A percentile compares a stretch with the other conserved stretches of the same genome.
Conservation (phyloP, 2,797 vertebrate species). For the Philypnodon macrostomus region DNA sequence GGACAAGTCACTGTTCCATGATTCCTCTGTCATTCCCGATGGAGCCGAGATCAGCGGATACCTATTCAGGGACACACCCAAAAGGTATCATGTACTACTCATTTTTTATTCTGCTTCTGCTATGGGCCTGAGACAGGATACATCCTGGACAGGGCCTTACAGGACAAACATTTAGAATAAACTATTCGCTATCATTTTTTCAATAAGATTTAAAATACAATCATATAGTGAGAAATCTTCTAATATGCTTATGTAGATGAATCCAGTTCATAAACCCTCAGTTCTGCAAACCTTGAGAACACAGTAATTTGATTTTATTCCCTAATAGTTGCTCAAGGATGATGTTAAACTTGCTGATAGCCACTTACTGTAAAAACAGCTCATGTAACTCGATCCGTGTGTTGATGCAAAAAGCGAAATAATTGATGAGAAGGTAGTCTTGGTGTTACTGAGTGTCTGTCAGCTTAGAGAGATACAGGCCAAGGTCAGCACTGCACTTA, state of each 20-base stretch:
- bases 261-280: no score
- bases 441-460: constrained; percentile 38
- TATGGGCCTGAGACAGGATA: no score
- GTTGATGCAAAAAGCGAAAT: constrained; percentile 66
- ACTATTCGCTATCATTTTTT: no score
- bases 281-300: no score
- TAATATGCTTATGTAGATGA: no score
- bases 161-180: no score
- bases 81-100: constrained; percentile 78
- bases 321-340: constrained; percentile 19
- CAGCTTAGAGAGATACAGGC: constrained; percentile 21
- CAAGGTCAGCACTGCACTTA: constrained; percentile 26
- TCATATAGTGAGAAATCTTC: no score
- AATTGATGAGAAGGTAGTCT: constrained; percentile 69
- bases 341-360: constrained; percentile 31
- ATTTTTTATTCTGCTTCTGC: no score
- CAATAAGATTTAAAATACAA: no score
- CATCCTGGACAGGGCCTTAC: no score
- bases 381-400: constrained; percentile 55
- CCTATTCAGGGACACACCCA: constrained; percentile 94
- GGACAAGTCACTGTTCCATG: constrained; percentile 91
- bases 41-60: constrained; percentile 95
- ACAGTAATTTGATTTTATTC: no score
- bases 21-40: constrained; percentile 92
- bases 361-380: constrained; percentile 59